These are phyloP conservation scores for Synergus itoensis DNA, from an alignment of 2,888 invertebrate species.

Conservation along the genomic window DNA sequence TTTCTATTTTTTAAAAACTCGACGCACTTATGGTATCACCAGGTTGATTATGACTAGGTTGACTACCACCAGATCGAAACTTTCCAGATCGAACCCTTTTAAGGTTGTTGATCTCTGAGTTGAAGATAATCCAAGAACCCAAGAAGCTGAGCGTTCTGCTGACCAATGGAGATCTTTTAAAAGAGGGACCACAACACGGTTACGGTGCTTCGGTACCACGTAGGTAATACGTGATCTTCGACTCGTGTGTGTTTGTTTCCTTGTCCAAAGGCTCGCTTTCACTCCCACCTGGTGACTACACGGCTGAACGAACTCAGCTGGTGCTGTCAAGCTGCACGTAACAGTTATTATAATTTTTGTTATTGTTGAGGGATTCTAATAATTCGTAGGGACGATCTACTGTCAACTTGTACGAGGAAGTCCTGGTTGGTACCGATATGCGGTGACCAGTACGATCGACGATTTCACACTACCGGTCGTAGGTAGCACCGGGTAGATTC, in stretches of 20 bases:
- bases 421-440: slow-evolving; percentile 34
- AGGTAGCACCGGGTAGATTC: slow-evolving; percentile 65
- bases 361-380: not conserved
- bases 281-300: slow-evolving; percentile 36
- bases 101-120: slow-evolving; percentile 32
- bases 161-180: slow-evolving; percentile 25
- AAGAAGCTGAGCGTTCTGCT: slow-evolving; percentile 27
- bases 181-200: slow-evolving; percentile 35
- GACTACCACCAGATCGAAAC: not conserved
- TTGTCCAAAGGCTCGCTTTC: slow-evolving; percentile 30
- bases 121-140: slow-evolving; percentile 11
- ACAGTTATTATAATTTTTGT: slow-evolving; percentile 1
- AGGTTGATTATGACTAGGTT: not conserved
- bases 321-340: not conserved
- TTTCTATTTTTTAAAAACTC: not conserved
- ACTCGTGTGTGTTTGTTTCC: slow-evolving; percentile 11
- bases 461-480: slow-evolving; percentile 64
- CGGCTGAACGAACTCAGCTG: slow-evolving; percentile 32
- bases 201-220: slow-evolving; percentile 32
- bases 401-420: not conserved
- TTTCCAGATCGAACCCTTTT: not conserved
- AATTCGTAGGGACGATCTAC: not conserved
- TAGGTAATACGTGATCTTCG: slow-evolving; percentile 38
- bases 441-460: slow-evolving; percentile 60
- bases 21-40: not conserved